phyloP scores from a whole-genome alignment of 2,888 invertebrate species.

The Palloptera scutellata region DNA sequence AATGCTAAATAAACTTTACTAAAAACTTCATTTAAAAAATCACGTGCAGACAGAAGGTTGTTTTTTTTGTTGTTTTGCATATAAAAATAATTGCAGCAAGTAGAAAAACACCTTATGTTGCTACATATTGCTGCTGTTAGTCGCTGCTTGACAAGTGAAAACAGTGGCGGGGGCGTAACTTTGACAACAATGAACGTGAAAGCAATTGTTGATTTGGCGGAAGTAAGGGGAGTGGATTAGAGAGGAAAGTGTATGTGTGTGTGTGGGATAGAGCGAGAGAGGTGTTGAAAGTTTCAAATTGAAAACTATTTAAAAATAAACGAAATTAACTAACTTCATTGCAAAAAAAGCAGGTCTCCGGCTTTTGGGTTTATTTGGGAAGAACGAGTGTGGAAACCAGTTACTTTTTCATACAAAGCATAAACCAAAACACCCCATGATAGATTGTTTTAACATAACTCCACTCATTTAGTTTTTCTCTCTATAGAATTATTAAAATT shows the following conservation, averaged over 20 bases:
- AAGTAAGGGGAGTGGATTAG: not conserved
- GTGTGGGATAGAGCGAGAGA: not conserved
- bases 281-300: constrained; percentile 6
- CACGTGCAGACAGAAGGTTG: constrained; percentile 20
- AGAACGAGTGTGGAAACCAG: not conserved
- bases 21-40: constrained; percentile 19
- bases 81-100: not conserved
- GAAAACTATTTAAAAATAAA: not conserved
- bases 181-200: not conserved
- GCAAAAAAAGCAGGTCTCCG: not conserved
- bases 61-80: not conserved
- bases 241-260: not conserved
- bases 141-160: too few species aligned
- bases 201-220: not conserved
- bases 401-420: not conserved
- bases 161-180: not conserved
- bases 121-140: too few species aligned
- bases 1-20: constrained; percentile 13
- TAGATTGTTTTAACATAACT: too few species aligned
- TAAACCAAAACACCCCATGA: too few species aligned
- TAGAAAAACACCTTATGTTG: not conserved
- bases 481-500: too few species aligned
- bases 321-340: not conserved
- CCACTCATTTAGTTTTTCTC: too few species aligned
- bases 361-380: too few species aligned